These are phyloP conservation scores for Chironomus riparius DNA, from an alignment of 2,888 invertebrate genomes.

Conservation along the genomic window DNA sequence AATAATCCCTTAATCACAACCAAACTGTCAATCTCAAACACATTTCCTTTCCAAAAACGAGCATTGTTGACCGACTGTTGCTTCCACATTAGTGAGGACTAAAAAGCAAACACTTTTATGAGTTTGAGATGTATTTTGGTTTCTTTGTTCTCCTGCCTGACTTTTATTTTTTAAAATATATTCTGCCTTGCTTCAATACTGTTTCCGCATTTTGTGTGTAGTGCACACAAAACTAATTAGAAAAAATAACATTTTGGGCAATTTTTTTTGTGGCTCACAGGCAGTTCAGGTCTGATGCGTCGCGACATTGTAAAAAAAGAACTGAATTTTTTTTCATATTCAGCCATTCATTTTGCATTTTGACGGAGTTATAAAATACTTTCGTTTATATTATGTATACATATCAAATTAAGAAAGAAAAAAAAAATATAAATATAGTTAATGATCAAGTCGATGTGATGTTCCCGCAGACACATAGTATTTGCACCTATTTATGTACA, in stretches of 20 bases:
- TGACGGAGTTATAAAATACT: background rate
- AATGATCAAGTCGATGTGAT: background rate
- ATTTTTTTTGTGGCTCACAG: slow-evolving; percentile 12
- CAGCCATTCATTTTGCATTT: background rate
- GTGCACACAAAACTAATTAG: slow-evolving; percentile 14
- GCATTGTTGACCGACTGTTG: too few relatives aligned
- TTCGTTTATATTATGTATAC: background rate
- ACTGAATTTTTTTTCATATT: background rate
- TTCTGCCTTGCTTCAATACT: background rate
- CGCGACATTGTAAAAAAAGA: slow-evolving; percentile 19
- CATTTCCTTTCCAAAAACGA: too few relatives aligned
- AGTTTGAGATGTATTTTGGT: background rate
- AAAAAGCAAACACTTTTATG: background rate
- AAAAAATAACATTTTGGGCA: slow-evolving; percentile 19
- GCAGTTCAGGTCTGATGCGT: slow-evolving; percentile 25
- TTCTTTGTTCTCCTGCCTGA: background rate
- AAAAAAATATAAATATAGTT: background rate
- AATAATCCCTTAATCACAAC: too few relatives aligned
- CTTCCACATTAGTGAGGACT: too few relatives aligned
- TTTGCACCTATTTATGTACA: slow-evolving; percentile 10
- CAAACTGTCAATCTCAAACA: too few relatives aligned
- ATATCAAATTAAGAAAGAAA: background rate
- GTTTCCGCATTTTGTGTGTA: slow-evolving; percentile 19
- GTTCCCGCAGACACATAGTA: background rate
- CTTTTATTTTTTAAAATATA: background rate